phyloP scores from a whole-genome alignment of 2,113 vertebrate genomes.

The Stigmatopora argus region DNA sequence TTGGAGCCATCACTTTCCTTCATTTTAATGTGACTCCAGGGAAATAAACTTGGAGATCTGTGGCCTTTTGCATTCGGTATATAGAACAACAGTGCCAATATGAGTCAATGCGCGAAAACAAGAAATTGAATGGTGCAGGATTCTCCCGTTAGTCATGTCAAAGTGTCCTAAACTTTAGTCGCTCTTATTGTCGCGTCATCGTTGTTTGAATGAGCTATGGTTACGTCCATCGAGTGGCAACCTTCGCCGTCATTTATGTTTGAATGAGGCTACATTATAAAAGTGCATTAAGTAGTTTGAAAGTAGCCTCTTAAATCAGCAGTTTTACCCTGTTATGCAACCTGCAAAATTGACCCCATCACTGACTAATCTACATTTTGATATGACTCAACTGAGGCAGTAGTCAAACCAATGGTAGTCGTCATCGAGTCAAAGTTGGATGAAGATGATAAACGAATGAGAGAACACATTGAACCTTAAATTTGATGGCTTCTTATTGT shows the following conservation, averaged over 20 bases:
- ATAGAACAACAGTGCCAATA: background rate
- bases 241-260: background rate
- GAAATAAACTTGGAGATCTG: background rate
- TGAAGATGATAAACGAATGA: background rate
- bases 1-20: background rate
- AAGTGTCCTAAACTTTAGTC: background rate
- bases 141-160: background rate
- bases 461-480: background rate
- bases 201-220: background rate
- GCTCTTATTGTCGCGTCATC: background rate
- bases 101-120: background rate
- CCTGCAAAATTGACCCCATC: background rate
- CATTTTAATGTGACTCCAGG: background rate
- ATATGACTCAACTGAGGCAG: constrained; percentile 37
- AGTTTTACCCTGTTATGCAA: constrained; percentile 37
- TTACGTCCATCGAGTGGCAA: background rate
- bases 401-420: constrained; percentile 8
- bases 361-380: constrained; percentile 32
- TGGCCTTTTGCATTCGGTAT: background rate
- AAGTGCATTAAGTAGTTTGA: background rate
- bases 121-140: background rate
- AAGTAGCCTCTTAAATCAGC: constrained; percentile 21
- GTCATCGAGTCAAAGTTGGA: constrained; percentile 6
- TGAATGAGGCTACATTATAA: background rate
- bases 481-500: background rate